phyloP scores from a whole-genome alignment of 2,797 vertebrate genomes.

The Mus minutoides region DNA sequence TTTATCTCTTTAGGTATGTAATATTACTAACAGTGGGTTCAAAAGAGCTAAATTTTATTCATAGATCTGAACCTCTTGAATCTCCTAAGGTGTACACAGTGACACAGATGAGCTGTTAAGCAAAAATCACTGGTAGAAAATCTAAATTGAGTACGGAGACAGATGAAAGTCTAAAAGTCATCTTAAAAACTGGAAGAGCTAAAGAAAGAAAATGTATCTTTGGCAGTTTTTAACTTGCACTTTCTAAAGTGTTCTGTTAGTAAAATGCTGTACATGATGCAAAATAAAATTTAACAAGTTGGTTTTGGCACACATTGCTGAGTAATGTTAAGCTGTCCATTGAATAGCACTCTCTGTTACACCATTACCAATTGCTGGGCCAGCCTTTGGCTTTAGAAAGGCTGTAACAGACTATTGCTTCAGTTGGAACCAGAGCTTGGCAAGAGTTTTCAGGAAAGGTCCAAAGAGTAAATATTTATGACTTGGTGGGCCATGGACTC shows the following conservation, averaged over 20 bases:
- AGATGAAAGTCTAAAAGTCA: neutral
- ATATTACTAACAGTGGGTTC: neutral
- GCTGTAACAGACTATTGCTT: neutral
- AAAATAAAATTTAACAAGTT: constrained; percentile 55
- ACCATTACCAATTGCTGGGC: neutral
- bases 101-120: neutral
- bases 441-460: neutral
- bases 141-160: neutral
- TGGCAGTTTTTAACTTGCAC: neutral
- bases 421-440: neutral
- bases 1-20: neutral
- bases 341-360: neutral
- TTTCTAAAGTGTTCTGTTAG: constrained; percentile 1
- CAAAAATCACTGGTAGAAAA: neutral
- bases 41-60: neutral
- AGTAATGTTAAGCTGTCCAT: neutral
- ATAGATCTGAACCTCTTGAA: neutral
- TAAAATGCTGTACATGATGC: neutral
- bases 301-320: neutral
- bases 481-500: neutral
- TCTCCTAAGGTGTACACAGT: neutral
- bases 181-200: neutral
- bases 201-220: neutral
- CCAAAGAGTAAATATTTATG: constrained; percentile 51
- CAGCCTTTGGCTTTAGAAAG: neutral